Base-by-base conservation (phyloP, 2,113 vertebrate genomes). In the Ptyas mucosa region DNA sequence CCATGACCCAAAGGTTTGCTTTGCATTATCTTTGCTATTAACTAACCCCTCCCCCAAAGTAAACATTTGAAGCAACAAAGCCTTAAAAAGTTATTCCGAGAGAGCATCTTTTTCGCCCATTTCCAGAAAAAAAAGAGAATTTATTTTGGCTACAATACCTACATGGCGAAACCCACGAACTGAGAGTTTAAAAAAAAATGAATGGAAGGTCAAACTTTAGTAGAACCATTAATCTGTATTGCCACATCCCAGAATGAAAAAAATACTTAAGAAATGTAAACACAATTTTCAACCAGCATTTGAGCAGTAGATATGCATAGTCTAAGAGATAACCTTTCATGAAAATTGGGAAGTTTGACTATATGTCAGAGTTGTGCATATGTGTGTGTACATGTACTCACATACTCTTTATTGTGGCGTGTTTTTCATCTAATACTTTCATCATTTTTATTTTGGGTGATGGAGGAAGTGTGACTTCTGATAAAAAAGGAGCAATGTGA, bases 121-220 rank as follows among this genome's bases (percentile, higher is more conserved):
- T 24, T 85, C 94, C 43, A 87, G 81, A 94, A 95, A 95, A 43
- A 49, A 95, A 55, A 89, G 93, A 88, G 95, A 96, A 95, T 94
- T 69, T 94, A 96, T 97, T 95, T 95, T 96, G 95, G 92, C 95
- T 95, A 87, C 61, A 93, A 94, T 94, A 96, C 96, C 95, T 81
- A 95, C 52, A 90, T 87, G 93, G 46, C 1, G 20, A 94, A 51
- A 92, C 89, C 91, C 95, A 94, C 90, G 89, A 96, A 91, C 95
- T 93, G 94, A 92, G 34, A 92, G 85, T 93, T 95, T 95, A 88
- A 94, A 39, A 89, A 61, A 96, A 95, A 97, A 96, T 91, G 89
- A 97, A 97, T 96, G 92, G 97, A 95, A 95, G 97, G 96, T 97
- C 96, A 96, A 95, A 96, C 89, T 96, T 96, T 87, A 95, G 94